Evolutionary conservation across 1,140 invertebrate species (phyloP).

Genomic region (Aphidius ervi): DNA sequence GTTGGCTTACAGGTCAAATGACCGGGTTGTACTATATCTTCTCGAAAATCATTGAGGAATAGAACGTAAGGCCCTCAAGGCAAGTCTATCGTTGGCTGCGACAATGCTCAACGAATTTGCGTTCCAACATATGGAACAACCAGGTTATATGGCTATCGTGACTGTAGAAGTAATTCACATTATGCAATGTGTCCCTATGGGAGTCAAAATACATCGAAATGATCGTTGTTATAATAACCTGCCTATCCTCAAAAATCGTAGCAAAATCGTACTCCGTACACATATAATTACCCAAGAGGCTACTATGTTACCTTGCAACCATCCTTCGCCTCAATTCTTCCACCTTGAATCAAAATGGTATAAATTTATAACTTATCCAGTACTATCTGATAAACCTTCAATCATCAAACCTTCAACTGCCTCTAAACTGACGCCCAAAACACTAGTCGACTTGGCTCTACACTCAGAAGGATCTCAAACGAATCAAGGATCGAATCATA

Average conservation of each 20-base stretch:
- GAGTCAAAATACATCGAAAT: constrained; percentile 3
- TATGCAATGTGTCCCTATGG: constrained; percentile 20
- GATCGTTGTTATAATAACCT: constrained; percentile 22
- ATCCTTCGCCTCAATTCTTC: constrained; percentile 6
- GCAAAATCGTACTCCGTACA: constrained; percentile 9
- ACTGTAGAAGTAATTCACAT: constrained; percentile 23
- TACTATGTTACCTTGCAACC: constrained; percentile 13
- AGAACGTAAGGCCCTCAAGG: constrained; percentile 14
- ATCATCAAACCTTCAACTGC: no score
- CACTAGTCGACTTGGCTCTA: constrained; percentile 13
- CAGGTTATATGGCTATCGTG: constrained; percentile 19
- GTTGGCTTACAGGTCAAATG: constrained; percentile 20
- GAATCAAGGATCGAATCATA: constrained; percentile 2
- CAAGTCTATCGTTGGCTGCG: constrained; percentile 6
- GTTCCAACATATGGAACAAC: constrained; percentile 15
- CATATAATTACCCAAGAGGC: constrained; percentile 16
- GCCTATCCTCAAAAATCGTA: constrained; percentile 3
- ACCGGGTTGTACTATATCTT: constrained; percentile 20
- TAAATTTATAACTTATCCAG: no score
- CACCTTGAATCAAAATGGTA: no score
- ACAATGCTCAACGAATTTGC: constrained; percentile 22
- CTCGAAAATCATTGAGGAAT: constrained; percentile 15
- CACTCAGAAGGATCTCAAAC: neutral
- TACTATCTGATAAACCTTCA: no score
- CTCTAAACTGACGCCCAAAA: no score